Evolutionary conservation across 1,140 invertebrate genomes (phyloP).

Genomic region (Brachionus koreanus): DNA sequence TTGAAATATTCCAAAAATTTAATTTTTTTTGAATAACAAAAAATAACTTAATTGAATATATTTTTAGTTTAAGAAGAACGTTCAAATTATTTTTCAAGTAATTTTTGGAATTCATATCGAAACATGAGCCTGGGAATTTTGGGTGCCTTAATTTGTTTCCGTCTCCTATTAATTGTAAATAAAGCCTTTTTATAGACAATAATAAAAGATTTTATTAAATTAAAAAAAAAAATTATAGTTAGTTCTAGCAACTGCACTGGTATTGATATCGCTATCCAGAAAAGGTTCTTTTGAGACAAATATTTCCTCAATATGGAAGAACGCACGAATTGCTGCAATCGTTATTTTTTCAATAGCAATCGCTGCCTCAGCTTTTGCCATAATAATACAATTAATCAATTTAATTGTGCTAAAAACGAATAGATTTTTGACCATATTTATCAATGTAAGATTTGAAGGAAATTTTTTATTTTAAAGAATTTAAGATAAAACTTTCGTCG

Average conservation of each 20-base stretch:
- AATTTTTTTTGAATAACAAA: neutral
- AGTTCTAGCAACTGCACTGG: neutral
- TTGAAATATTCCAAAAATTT: neutral
- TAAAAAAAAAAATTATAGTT: neutral
- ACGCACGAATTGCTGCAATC: neutral
- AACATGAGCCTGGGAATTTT: neutral
- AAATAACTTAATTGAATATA: neutral
- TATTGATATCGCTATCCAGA: neutral
- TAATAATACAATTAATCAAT: neutral
- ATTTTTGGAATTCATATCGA: neutral
- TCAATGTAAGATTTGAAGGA: neutral
- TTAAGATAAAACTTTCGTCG: neutral
- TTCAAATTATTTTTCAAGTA: neutral
- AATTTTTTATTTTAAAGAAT: neutral
- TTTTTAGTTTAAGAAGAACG: neutral
- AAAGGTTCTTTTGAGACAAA: neutral
- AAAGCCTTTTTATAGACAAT: neutral
- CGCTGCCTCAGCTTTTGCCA: neutral
- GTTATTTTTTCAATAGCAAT: neutral
- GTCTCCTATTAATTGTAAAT: neutral
- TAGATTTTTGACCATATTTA: conserved; percentile 9
- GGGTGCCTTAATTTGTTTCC: conserved; percentile 1
- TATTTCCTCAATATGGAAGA: neutral
- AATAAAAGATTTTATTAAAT: neutral
- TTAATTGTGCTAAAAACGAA: neutral